phyloP scores from a whole-genome alignment of 1,140 invertebrate genomes.

The honey bee (Apis mellifera) region Amel_HAv3.1 CM009938.2:10217001-10217500 shows the following conservation, averaged over 20 bases:
- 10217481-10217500: too few species aligned
- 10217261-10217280: neutral
- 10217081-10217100: slow-evolving; percentile 24
- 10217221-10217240: slow-evolving; percentile 56
- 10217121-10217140: slow-evolving; percentile 54
- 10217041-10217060: neutral
- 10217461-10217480: too few species aligned
- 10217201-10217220: slow-evolving; percentile 17
- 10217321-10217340: neutral
- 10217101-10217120: slow-evolving; percentile 47
- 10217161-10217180: slow-evolving; percentile 56
- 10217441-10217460: too few species aligned
- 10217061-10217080: slow-evolving; percentile 18
- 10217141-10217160: slow-evolving; percentile 49
- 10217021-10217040: neutral
- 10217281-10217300: slow-evolving; percentile 44
- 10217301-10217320: too few species aligned
- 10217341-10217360: too few species aligned
- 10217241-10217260: neutral
- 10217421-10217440: too few species aligned
- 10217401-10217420: too few species aligned
- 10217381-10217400: too few species aligned
- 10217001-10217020: neutral
- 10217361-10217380: too few species aligned
- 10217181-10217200: slow-evolving; percentile 48